Base-by-base conservation (phyloP, 2,113 vertebrate genomes). In the Pituophis catenifer region DNA sequence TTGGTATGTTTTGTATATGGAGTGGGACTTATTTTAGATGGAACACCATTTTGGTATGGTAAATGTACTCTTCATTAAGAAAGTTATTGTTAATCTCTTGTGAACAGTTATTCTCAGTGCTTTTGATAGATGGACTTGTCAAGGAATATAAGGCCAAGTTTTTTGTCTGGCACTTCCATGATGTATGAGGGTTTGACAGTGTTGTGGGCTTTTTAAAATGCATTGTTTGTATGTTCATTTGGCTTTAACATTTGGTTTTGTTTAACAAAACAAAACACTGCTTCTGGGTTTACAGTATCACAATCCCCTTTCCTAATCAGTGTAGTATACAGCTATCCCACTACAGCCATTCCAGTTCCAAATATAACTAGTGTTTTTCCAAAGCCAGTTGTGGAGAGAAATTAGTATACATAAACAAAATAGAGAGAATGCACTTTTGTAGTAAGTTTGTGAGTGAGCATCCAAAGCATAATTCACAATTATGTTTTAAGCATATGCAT, bases 1-100 rank as follows among this genome's bases (percentile, higher is more conserved):
- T 93, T 92, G 94, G 0, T 21, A 13, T 92, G 92, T 96, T 96
- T 95, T 96, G 1, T 96, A 87, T 96, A 89, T 88, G 88, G 91
- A 94, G 92, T 94, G 95, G 93, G 52, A 88, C 24, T 85, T 50
- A 26, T 89, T 89, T 89, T 89, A 53, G 1, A 86, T 91, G 48
- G 89, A 53, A 92, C 89, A 0, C 90, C 89, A 87, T 94, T 96
- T 94, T 86, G 65, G 13, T 33, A 70, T n/a, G 62, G 11, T n/a
- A 70, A 13, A 13, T 70, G 12, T 70, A 70, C 50, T 87, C 81
- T 29, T 95, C 58, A 58, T 88, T 93, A 21, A 92, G 86, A 50
- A 12, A 6, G 15, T 0, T 0, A 58, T 23, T 91, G 33, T 86
- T 89, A 0, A 85, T 4, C 1, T 91, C 52, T 91, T 62, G 93